These are phyloP conservation scores for Catagonus wagneri DNA, from an alignment of 2,113 vertebrate genomes.

Conservation along the genomic window DNA sequence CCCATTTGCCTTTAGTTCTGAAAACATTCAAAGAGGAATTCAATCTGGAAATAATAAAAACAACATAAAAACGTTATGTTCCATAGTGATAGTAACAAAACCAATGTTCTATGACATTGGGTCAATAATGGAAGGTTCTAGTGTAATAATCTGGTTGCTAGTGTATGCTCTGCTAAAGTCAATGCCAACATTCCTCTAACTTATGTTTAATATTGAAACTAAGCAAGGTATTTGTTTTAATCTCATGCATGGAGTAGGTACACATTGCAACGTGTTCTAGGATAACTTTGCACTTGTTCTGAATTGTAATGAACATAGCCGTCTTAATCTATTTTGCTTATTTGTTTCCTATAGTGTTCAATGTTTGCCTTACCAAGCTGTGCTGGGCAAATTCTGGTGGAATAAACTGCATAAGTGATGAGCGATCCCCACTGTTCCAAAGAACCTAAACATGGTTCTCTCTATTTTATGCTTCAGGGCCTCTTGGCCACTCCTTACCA, in stretches of 20 bases:
- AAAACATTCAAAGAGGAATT: neutral
- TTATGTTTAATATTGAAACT: neutral
- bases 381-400: conserved; percentile 52
- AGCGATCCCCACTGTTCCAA: conserved; percentile 39
- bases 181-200: neutral
- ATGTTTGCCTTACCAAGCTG: conserved; percentile 49
- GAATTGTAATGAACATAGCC: conserved; percentile 52
- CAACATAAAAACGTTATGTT: neutral
- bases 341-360: conserved; percentile 42
- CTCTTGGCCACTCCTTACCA: conserved; percentile 11
- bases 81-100: neutral
- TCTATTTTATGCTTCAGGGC: conserved; percentile 53
- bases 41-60: neutral
- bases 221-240: conserved; percentile 60
- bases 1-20: neutral
- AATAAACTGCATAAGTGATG: conserved; percentile 47
- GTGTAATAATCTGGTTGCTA: neutral
- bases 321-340: conserved; percentile 42
- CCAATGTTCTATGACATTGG: neutral
- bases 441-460: conserved; percentile 17
- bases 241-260: conserved; percentile 24
- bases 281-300: conserved; percentile 47
- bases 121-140: neutral
- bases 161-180: neutral
- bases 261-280: conserved; percentile 37